Conservation (phyloP, 2,797 vertebrate genomes). For the Cheirogaleus major region DNA sequence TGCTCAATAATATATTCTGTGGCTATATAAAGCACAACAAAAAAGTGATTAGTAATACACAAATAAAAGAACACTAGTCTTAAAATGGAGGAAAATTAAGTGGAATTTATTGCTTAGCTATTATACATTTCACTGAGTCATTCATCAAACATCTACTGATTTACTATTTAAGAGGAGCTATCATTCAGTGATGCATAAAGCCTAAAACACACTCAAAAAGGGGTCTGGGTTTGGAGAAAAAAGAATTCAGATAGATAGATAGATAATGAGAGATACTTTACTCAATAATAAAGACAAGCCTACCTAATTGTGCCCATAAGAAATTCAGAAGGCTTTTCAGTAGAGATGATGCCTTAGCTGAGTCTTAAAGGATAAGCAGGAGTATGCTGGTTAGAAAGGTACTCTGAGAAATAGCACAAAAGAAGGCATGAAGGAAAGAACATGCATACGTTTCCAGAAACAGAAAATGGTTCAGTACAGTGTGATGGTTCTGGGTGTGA, state of each 20-base stretch:
- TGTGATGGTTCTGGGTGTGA: neutral
- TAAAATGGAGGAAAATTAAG: neutral
- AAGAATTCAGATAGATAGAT: neutral
- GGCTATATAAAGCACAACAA: slow-evolving; percentile 88
- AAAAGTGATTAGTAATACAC: slow-evolving; percentile 24
- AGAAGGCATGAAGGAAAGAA: neutral
- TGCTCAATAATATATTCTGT: slow-evolving; percentile 97
- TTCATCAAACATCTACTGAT: neutral
- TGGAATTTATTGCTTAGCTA: neutral
- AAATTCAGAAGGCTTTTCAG: neutral
- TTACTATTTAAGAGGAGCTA: neutral
- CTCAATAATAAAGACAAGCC: neutral
- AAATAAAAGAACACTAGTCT: slow-evolving; percentile 33
- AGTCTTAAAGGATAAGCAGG: neutral
- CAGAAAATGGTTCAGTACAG: neutral
- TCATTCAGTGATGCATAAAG: neutral
- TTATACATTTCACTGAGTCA: neutral
- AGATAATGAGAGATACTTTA: neutral
- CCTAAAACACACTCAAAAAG: neutral
- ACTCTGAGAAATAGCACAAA: neutral
- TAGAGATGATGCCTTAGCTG: neutral
- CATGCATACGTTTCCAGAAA: neutral
- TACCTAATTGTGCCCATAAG: neutral
- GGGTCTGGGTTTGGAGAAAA: neutral
- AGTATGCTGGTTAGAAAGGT: neutral